phyloP scores from a whole-genome alignment of 2,113 vertebrate species.

The Lasiurus borealis region DNA sequence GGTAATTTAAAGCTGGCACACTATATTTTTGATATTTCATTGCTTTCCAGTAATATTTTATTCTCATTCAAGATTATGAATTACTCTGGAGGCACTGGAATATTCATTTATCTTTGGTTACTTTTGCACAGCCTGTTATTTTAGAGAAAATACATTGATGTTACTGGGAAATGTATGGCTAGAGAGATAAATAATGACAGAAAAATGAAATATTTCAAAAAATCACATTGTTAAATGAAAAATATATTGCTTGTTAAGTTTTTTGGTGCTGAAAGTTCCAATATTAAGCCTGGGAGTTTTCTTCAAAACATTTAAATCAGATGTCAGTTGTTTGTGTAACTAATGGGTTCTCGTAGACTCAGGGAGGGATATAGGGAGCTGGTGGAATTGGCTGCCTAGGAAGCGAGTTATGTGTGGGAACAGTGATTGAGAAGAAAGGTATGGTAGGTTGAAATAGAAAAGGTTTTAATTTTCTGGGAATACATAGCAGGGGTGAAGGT shows the following conservation, averaged over 20 bases:
- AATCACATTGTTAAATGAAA: neutral
- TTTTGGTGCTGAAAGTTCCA: neutral
- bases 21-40: slow-evolving; percentile 30
- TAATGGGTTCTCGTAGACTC: neutral
- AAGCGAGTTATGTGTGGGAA: neutral
- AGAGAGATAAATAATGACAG: neutral
- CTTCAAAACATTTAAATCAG: neutral
- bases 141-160: neutral
- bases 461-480: neutral
- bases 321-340: neutral
- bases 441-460: neutral
- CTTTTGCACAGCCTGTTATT: slow-evolving; percentile 50
- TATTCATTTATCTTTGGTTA: slow-evolving; percentile 49
- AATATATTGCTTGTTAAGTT: neutral
- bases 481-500: neutral
- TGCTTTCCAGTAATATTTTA: slow-evolving; percentile 13
- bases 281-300: neutral
- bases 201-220: slow-evolving; percentile 32
- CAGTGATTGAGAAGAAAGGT: neutral
- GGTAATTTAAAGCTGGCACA: neutral
- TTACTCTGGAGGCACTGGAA: slow-evolving; percentile 22
- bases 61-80: slow-evolving; percentile 1
- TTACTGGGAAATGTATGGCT: neutral
- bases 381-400: neutral
- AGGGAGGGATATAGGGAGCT: too few relatives aligned